Base-by-base conservation (phyloP, 2,888 invertebrate species). In the Crematogaster levior region DNA sequence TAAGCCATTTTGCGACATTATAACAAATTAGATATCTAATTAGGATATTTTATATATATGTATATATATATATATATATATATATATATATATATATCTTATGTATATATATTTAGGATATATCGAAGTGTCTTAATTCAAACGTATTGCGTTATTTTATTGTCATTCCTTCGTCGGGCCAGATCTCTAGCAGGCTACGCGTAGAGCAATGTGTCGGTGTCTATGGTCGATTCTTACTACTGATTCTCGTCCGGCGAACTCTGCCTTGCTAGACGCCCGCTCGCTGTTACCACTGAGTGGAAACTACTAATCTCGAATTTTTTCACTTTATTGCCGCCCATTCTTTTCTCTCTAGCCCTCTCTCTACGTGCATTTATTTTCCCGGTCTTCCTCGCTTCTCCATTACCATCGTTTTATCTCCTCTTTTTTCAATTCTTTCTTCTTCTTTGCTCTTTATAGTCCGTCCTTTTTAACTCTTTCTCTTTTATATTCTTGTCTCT, bases 211-310 rank as follows among this genome's bases (percentile, higher is more conserved):
- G 68, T 24, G 58, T 65, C 63, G 56, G 75, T 65, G 72, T 53
- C 46, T 74, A 84, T 73, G 82, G 83, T 89, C 86, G 90, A 68
- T 81, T 87, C 74, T 74, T 86, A 90, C 88, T 87, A 90, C 91
- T 91, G 85, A 87, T 82, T 87, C 81, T 58, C 75, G 34, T 70
- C 53, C 77, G 34, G 48, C 83, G 56, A 61, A 34, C 82, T 80
- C 15, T 24, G 40, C 24, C 40, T 80, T 66, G 24, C 21, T n/a
- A 46, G 65, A 51, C 30, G 43, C 34, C 18, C 46, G 53, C 58
- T 24, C 37, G 46, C 18, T 21, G 51, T 72, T 66, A 73, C 72
- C 21, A 43, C 60, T 43, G 37, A 68, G 75, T 80, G 79, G 70
- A 21, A 40, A 10, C 58, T 58, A 72, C 40, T 80, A 85, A 86